phyloP scores from a whole-genome alignment of 2,113 vertebrate genomes.

The chimpanzee (Pan troglodytes) region NHGRI_mPanTro3-v2.1_pri NC_072402.2:44111501-44112000 shows the following conservation, averaged over 20 bases:
- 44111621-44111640: neutral
- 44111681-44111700: neutral
- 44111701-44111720: neutral
- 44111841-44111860: neutral
- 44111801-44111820: neutral
- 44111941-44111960: neutral
- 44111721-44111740: constrained; percentile 7
- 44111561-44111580: neutral
- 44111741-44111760: neutral
- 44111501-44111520: neutral
- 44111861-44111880: neutral
- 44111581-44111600: neutral
- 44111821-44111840: neutral
- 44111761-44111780: neutral
- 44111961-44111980: constrained; percentile 36
- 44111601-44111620: neutral
- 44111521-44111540: too few species aligned
- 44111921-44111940: neutral
- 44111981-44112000: constrained; percentile 19
- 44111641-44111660: neutral
- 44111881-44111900: neutral
- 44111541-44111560: neutral
- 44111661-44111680: neutral
- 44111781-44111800: neutral
- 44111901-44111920: neutral